Evolutionary conservation across 2,797 vertebrate species (phyloP), one percentile per base, ranked within the genome.

Genomic region (Calcarius lapponicus): DNA sequence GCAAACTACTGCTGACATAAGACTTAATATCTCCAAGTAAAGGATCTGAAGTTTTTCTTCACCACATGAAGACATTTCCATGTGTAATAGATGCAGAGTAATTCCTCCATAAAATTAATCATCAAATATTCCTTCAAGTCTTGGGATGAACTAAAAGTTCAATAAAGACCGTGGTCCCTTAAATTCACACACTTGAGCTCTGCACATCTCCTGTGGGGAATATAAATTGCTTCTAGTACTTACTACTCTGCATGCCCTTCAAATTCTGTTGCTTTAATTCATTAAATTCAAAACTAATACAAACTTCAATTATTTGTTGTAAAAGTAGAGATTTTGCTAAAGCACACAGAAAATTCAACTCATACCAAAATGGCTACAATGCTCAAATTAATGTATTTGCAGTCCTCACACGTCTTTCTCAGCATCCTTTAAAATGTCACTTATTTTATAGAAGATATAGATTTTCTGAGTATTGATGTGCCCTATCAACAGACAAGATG

Each of bases 231-330:
- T 83, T 87, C 60, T n/a, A 86, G 43, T 66, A 80, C 83, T 93
- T 80, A 56, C 38, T 47, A 69, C 85, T 66, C 70, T 67, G 62
- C 24, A 71, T 51, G 62, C 25, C 60, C 58, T 79, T 93, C 71
- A 92, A 76, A 92, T 89, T 65, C 67, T 81, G 16, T 57, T 82
- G 62, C 56, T 84, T 91, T 62, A 90, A 48, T 90, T 94, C 40
- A 81, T 92, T 94, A 60, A 45, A 86, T 81, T 90, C 83, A 79
- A 92, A 94, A 88, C 62, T 90, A 93, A 90, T 58, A 29, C 34
- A 82, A 82, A 83, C 14, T 81, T 87, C 75, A 95, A 92, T 79
- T 82, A 91, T 79, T 91, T 7, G 0, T 79, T 62, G 50, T 62
- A 75, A 66, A 89, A 91, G 72, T 69, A 61, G 51, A 86, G 75